Base-by-base conservation (phyloP, 2,113 vertebrate species). In the Melanerpes aurifrons region DNA sequence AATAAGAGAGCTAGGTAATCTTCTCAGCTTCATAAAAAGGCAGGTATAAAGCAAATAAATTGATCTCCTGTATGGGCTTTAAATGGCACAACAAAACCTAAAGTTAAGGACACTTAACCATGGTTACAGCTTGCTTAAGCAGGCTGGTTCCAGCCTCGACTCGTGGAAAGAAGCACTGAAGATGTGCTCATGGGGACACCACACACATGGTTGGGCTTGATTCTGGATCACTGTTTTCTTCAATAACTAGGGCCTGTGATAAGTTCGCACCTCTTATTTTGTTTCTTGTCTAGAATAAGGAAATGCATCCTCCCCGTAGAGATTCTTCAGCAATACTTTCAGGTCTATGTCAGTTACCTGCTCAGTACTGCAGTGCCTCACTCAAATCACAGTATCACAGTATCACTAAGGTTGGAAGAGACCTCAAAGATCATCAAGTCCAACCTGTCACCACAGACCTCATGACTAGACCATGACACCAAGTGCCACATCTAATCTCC, bases 341-440 rank as follows among this genome's bases (percentile, higher is more conserved):
- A 67, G 58, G 32, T 70, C 48, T 22, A 40, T 5, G 12, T 25
- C 15, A 17, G 25, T 10, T 71, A 17, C 31, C 18, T 0, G 0
- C 21, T 45, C 16, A 32, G 25, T 26, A 22, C 3, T 26, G 48
- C 1, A 0, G 25, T 40, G 48, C 24, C 28, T 79, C 17, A 15
- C 37, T 47, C 56, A 28, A 12, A 35, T 35, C 35, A 35, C 35
- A 35, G 35, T 35, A 35, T 35, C 35, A 35, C 35, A 35, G 35
- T 35, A 35, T 35, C 35, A 35, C 35, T 35, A 35, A 35, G 35
- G 35, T 35, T 35, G 35, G 35, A 35, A 35, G 35, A 35, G 35
- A 7, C 7, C 35, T 35, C 35, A 35, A 35, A 35, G 35, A 35
- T 35, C 35, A 35, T 35, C 35, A 7, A 35, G 35, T 35, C 35